Conservation (phyloP, 2,113 vertebrate species). For the Bubo blakistoni region DNA sequence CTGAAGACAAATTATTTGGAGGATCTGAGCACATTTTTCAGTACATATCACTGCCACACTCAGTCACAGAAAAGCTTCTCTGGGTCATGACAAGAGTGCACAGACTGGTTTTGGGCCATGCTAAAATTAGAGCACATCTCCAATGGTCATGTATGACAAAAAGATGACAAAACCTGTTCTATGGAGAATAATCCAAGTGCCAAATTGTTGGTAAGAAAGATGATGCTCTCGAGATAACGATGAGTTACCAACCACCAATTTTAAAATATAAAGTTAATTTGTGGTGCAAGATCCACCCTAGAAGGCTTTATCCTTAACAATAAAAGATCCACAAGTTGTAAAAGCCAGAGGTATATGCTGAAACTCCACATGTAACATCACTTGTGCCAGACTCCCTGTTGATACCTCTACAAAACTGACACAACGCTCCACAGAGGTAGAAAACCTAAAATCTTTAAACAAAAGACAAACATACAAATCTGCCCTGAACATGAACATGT, state of each 20-base stretch:
- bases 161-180: neutral
- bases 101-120: neutral
- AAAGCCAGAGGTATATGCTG: neutral
- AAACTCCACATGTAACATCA: fast-evolving
- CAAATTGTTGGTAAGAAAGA: neutral
- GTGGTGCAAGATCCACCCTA: neutral
- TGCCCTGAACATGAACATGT: neutral
- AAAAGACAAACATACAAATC: neutral
- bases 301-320: neutral
- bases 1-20: neutral
- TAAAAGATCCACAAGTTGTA: neutral
- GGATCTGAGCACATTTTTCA: neutral
- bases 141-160: neutral
- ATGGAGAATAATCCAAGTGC: neutral
- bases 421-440: neutral
- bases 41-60: neutral
- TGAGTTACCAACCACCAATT: neutral
- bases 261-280: neutral
- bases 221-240: neutral
- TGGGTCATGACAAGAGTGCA: neutral
- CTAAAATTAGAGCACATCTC: neutral
- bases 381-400: neutral
- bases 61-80: neutral
- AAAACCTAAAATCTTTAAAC: neutral
- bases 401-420: neutral